A percentile compares a stretch with the other conserved stretches of the same genome.
Conservation (phyloP, 2,888 invertebrate species). For the Ptilodon capucinus region DNA sequence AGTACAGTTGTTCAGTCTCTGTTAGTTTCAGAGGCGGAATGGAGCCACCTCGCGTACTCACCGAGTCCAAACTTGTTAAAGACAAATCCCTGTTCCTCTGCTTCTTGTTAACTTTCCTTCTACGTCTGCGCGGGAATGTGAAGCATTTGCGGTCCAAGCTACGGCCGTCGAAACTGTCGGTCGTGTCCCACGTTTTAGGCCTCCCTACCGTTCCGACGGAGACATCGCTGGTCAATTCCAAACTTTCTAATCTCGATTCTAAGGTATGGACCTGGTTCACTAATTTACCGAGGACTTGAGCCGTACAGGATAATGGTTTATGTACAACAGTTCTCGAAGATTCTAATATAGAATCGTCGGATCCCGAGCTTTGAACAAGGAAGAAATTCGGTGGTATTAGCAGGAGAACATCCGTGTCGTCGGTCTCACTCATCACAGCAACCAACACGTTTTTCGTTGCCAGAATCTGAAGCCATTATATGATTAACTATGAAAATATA, state of each 20-base stretch:
- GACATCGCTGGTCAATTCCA: conserved; percentile 62
- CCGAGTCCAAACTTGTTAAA: conserved; percentile 58
- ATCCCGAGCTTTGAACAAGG: conserved; percentile 82
- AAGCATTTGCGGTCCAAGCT: conserved; percentile 64
- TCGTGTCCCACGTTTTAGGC: conserved; percentile 52
- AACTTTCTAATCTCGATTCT: conserved; percentile 75
- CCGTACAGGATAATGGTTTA: conserved; percentile 73
- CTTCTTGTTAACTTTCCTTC: conserved; percentile 49
- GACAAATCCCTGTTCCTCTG: conserved; percentile 51
- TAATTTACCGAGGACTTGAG: conserved; percentile 78
- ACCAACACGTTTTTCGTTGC: conserved; percentile 19
- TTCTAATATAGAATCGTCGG: conserved; percentile 73
- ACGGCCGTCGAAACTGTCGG: conserved; percentile 57
- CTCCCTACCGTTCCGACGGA: conserved; percentile 43
- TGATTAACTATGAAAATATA: background rate
- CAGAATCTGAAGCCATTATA: conserved; percentile 59
- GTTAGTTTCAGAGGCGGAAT: conserved; percentile 50
- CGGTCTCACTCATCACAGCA: conserved; percentile 82
- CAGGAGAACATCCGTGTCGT: conserved; percentile 92
- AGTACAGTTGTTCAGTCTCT: conserved; percentile 15
- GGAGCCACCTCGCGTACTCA: conserved; percentile 28
- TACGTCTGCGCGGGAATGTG: conserved; percentile 70
- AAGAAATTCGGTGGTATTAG: conserved; percentile 91
- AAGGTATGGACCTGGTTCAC: conserved; percentile 85
- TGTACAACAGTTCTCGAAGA: conserved; percentile 75